Evolutionary conservation across 2,888 invertebrate species (phyloP).

Genomic region (Hermodice carunculata): DNA sequence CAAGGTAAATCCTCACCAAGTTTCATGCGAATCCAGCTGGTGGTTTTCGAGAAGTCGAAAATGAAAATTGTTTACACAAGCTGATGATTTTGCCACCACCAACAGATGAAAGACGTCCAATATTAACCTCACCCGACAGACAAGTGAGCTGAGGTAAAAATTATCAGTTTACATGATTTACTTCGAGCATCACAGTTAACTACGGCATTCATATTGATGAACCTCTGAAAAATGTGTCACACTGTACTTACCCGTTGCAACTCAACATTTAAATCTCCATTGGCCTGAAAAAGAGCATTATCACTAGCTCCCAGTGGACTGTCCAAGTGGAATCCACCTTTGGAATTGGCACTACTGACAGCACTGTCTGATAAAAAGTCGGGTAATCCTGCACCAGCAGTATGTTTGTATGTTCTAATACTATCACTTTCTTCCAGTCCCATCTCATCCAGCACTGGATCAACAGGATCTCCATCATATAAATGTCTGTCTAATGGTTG

Average conservation of each 20-base stretch:
- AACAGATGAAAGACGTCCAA: no score
- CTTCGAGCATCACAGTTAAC: no score
- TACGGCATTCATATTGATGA: neutral
- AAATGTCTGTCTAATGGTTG: constrained; percentile 1
- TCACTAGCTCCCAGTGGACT: constrained; percentile 2
- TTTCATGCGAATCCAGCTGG: no score
- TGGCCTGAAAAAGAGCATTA: constrained; percentile 20
- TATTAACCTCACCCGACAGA: no score
- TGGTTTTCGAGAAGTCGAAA: no score
- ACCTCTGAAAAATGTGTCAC: neutral
- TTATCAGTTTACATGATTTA: no score
- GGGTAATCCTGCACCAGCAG: constrained; percentile 47
- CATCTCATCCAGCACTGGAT: neutral
- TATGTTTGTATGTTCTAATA: neutral
- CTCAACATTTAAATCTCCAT: constrained; percentile 42
- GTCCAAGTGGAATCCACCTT: constrained; percentile 2
- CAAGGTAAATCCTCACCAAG: no score
- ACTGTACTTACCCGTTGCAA: constrained; percentile 34
- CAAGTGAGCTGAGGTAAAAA: no score
- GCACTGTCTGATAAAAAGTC: constrained; percentile 62
- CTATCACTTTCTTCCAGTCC: constrained; percentile 1
- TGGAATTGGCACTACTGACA: constrained; percentile 12
- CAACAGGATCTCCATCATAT: constrained; percentile 5
- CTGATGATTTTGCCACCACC: no score
- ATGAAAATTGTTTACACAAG: no score